phyloP scores from a whole-genome alignment of 64 coral and sea anemone species.

The Montipora efflorescens region DNA sequence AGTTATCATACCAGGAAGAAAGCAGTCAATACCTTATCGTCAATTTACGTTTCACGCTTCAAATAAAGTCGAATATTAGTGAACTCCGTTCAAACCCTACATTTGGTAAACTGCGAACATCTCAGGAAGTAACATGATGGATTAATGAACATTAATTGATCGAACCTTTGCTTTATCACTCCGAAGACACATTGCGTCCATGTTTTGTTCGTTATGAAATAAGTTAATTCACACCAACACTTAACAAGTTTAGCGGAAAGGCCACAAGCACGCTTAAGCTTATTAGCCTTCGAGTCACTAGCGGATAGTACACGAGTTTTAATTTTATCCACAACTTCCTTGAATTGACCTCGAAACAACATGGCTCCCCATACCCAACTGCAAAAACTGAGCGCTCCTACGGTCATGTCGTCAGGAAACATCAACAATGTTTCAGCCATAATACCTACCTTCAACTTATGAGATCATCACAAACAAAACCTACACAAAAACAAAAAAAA shows the following conservation, averaged over 20 bases:
- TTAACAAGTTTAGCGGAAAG: not conserved
- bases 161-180: not conserved
- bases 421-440: not conserved
- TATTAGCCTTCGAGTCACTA: not conserved
- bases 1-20: not conserved
- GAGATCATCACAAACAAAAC: conserved; percentile 7
- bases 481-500: conserved; percentile 44
- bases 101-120: not conserved
- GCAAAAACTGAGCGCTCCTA: not conserved
- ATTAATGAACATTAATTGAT: not conserved
- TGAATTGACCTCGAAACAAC: conserved; percentile 38
- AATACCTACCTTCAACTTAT: conserved; percentile 28
- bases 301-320: not conserved
- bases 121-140: not conserved
- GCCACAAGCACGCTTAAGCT: not conserved
- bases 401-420: not conserved
- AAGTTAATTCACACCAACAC: not conserved
- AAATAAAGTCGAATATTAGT: not conserved
- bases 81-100: not conserved
- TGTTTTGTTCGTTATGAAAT: not conserved
- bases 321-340: not conserved
- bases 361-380: conserved; percentile 56
- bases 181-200: not conserved
- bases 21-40: not conserved
- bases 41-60: not conserved